phyloP scores from a whole-genome alignment of 2,113 vertebrate genomes.

The Ornithorhynchus anatinus region DNA sequence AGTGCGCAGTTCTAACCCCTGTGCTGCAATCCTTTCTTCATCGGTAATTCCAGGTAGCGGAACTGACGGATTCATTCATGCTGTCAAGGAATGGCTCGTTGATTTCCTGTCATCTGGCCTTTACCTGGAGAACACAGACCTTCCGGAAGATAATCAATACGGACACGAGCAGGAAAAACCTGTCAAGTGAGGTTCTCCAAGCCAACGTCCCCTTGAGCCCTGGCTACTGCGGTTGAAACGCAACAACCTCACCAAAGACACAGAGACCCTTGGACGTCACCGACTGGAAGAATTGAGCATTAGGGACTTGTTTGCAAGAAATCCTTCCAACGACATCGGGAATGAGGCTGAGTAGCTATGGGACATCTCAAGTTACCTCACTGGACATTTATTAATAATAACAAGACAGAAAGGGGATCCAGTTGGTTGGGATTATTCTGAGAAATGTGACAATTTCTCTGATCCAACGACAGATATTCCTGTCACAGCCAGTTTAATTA shows the following conservation, averaged over 20 bases:
- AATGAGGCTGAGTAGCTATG: constrained; percentile 7
- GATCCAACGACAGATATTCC: constrained; percentile 52
- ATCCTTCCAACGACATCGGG: constrained; percentile 14
- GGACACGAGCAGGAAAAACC: background rate
- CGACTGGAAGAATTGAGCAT: background rate
- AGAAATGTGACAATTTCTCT: constrained; percentile 47
- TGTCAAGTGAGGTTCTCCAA: background rate
- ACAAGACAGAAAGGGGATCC: constrained; percentile 34
- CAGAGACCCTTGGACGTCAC: background rate
- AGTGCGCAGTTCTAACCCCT: background rate
- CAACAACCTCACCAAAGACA: background rate
- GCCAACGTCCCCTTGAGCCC: background rate
- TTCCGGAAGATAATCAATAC: background rate
- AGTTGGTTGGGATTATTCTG: constrained; percentile 51
- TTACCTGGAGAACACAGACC: background rate
- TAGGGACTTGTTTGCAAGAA: background rate
- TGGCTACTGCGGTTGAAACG: background rate
- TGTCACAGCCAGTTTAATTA: constrained; percentile 70
- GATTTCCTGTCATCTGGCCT: background rate
- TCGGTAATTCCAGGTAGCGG: background rate
- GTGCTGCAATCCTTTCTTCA: no score
- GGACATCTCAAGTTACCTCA: constrained; percentile 37
- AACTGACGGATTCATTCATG: background rate
- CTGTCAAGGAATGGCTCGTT: background rate
- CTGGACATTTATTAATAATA: constrained; percentile 57